Conservation (phyloP, 2,113 vertebrate genomes). For the Rhea americana region DNA sequence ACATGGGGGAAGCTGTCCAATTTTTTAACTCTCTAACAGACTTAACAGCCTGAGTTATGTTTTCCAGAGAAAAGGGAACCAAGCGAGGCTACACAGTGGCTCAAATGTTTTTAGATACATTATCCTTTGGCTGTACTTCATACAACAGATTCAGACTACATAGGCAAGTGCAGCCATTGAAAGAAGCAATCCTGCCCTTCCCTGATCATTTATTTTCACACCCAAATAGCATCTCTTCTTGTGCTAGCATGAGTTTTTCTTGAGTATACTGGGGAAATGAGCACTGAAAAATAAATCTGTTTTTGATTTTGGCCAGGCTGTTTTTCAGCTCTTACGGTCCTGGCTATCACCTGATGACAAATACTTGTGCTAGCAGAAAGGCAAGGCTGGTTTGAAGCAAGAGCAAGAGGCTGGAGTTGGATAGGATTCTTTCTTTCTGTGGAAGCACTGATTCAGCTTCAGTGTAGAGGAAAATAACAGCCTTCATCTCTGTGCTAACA, state of each 20-base stretch:
- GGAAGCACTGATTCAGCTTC: background rate
- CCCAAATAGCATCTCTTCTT: background rate
- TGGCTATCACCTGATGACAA: background rate
- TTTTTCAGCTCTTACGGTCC: background rate
- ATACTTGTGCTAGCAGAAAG: background rate
- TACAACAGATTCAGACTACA: background rate
- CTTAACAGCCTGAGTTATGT: background rate
- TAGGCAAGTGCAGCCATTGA: background rate
- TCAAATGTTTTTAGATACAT: background rate
- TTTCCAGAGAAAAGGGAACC: background rate
- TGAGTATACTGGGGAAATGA: background rate
- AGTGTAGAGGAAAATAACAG: background rate
- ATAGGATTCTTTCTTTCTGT: background rate
- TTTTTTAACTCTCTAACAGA: background rate
- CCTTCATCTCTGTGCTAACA: background rate
- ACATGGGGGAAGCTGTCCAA: background rate
- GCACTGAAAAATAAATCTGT: background rate
- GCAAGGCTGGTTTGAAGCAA: background rate
- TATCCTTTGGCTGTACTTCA: background rate
- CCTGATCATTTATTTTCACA: rapidly evolving
- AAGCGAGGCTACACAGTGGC: background rate
- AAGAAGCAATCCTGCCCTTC: background rate
- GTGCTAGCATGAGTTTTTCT: background rate
- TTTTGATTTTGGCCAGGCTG: background rate
- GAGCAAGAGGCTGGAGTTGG: background rate